phyloP scores from a whole-genome alignment of 2,797 vertebrate genomes.

The Rhabdomys pumilio region DNA sequence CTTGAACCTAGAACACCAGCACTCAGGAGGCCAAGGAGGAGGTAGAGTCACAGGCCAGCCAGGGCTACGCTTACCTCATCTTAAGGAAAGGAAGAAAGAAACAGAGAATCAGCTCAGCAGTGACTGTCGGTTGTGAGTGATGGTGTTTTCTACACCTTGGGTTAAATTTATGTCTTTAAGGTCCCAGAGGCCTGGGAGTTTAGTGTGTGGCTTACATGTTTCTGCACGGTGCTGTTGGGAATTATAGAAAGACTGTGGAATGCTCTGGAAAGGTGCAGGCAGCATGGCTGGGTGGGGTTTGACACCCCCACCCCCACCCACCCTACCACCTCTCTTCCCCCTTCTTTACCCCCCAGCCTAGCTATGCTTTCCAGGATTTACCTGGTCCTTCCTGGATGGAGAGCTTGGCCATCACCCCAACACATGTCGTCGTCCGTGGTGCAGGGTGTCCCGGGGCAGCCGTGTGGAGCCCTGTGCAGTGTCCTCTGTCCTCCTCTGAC shows the following conservation, averaged over 20 bases:
- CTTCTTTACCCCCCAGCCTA: neutral
- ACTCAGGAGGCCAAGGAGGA: neutral
- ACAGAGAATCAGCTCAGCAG: neutral
- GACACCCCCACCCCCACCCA: neutral
- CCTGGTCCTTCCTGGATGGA: neutral
- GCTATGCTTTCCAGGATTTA: neutral
- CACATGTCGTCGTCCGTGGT: rapidly evolving
- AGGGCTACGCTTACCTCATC: neutral
- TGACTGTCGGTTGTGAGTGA: neutral
- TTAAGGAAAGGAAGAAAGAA: neutral
- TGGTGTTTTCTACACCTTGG: neutral
- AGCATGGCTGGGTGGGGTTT: neutral
- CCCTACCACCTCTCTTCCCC: no score
- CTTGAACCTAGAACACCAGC: neutral
- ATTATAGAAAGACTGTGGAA: neutral
- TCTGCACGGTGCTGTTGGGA: neutral
- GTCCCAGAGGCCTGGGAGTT: neutral
- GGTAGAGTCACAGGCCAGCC: neutral
- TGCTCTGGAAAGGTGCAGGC: neutral
- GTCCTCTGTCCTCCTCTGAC: neutral
- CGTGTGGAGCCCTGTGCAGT: neutral
- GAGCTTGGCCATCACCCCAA: neutral
- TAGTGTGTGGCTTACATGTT: rapidly evolving
- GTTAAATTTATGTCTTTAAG: neutral
- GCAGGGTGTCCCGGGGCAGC: neutral